Evolutionary conservation across 2,113 vertebrate species (phyloP), one percentile per base, ranked within the genome.

Genomic region (Mohoua ochrocephala): DNA sequence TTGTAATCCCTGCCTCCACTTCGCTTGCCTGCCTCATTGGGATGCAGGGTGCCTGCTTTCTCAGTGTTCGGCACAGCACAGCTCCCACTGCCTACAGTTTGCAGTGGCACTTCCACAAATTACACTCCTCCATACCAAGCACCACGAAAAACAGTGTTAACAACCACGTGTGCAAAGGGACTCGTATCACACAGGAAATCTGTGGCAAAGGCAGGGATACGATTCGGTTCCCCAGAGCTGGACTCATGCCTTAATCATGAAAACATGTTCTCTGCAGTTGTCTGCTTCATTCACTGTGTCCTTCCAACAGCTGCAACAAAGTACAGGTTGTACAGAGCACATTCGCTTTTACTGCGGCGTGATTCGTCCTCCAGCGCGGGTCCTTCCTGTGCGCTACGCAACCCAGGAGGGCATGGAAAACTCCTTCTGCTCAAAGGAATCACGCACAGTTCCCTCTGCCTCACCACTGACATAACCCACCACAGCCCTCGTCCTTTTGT

Each of bases 21-120:
- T 76, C 27, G 44, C 84, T 30, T 23, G 31, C 26, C 53, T 31
- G 75, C 67, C 71, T 85, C 21, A 4, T 10, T 54, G 79, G 31
- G 88, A 57, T 54, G 68, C 42, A 17, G 1, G 11, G 33, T 80
- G 86, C 45, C 79, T 27, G 50, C 11, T 57, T 73, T 69, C 75
- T 87, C 85, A 77, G 79, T 33, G 31, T 44, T 82, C 59, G 21
- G 42, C 93, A 52, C 67, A 83, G 91, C 95, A 13, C 69, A 90
- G 82, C 82, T 95, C 87, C 65, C 9, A 26, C 82, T 91, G 91
- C 78, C 90, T 82, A 42, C 84, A 44, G 60, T 74, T 63, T 84
- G 92, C 87, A 83, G 74, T 90, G 71, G 57, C 92, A 75, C 60
- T 91, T 89, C 81, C 47, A 74, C 87, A 93, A 54, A 81, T 84